Evolutionary conservation across 2,888 invertebrate genomes (phyloP), one percentile per base, ranked within the genome.

Genomic region (Heliconius cydno): DNA sequence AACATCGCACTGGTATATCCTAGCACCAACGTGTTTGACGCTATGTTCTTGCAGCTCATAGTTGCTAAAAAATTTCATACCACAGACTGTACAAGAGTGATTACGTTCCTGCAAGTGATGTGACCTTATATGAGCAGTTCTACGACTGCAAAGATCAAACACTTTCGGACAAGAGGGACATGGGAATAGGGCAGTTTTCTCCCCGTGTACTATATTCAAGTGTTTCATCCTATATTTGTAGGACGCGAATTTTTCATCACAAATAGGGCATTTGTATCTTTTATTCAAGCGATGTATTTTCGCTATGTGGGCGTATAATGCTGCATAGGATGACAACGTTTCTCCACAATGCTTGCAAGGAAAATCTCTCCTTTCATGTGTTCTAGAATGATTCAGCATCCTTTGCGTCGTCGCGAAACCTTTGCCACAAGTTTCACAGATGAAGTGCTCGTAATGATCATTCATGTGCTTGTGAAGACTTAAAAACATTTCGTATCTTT

Each of bases 11-110:
- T 95, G 94, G 77, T 94, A 96, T 60, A 95, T 95, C 84, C 95
- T 92, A 60, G 94, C 94, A 0, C 95, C 95, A 1, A 95, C 93
- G 82, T 96, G 96, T 77, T 95, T 96, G 2, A 95, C 91, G 72
- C 94, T 92, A 86, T 96, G 96, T 80, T 95, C 95, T 60, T 95
- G 95, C 41, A 96, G 87, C 81, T 95, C 95, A 77, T 95, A 95
- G 76, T 95, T 96, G 0, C 94, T 94, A 81, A 95, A 95, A 83
- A 96, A 96, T 84, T 95, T 95, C 90, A 95, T 95, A 0, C 94
- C 92, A 72, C 96, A 96, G 3, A 93, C 90, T 0, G 92, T 86
- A 83, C 96, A 96, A 0, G 94, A 87, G 80, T 95, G 95, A 63
- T 93, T 95, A 80, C 91, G 89, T 84, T 92, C 96, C 86, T 91